Base-by-base conservation (phyloP, 1,140 invertebrate genomes). In the Fopius arisanus region DNA sequence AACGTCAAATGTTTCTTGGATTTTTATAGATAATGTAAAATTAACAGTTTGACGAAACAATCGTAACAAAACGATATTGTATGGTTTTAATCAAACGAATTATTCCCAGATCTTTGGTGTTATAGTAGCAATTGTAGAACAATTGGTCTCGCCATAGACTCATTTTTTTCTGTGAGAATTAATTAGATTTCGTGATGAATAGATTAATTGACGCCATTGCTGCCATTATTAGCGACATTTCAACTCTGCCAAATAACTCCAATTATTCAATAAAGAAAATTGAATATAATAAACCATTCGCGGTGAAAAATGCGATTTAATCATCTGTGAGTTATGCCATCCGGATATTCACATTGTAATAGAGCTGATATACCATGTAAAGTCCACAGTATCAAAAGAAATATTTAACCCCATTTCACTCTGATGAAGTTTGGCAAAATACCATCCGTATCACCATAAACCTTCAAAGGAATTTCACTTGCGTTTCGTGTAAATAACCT, bases 341-440 rank as follows among this genome's bases (percentile, higher is more conserved):
- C 16, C 7, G 43, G 16, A 16, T 48, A n/a, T 48, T 19, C 43
- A 48, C 43, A 48, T 4, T 48, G n/a, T 12, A 6, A 12, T 43
- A n/a, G 14, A 48, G 43, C 43, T 48, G 43, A 0, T 19, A n/a
- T 48, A 48, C 43, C 10, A 19, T n/a, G n/a, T 48, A 48, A 48
- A 48, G 43, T n/a, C 43, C 43, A n/a, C n/a, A 48, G 43, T 48
- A 48, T 48, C 43, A 48, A 48, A 48, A 48, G 43, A 48, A 48
- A 48, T 48, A 48, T 48, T n/a, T 48, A 48, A 48, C 43, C 16
- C 14, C 43, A 48, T 48, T 48, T 48, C 16, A 19, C 16, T 2
- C 43, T 48, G 43, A 48, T 48, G 43, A n/a, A 48, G 43, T 48
- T 48, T 48, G 43, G 43, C n/a, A 48, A 48, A 48, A 48, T 48